Conservation (phyloP, 2,888 invertebrate species). For the Sialis lutaria region DNA sequence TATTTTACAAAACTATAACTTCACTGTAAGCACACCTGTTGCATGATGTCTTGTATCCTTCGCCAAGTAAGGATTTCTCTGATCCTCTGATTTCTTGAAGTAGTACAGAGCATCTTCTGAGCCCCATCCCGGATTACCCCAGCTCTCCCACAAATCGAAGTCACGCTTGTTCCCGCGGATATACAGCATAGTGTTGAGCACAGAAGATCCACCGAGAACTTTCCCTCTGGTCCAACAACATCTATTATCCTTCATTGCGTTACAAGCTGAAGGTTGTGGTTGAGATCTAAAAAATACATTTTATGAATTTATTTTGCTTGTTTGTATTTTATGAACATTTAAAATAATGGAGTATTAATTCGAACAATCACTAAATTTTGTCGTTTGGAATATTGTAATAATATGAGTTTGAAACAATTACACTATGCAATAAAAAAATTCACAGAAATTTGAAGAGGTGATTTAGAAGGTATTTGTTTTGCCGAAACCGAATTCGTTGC, state of each 20-base stretch:
- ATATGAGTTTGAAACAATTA: too few relatives aligned
- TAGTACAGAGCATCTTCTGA: constrained; percentile 66
- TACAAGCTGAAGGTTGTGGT: constrained; percentile 66
- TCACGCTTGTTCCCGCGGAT: constrained; percentile 74
- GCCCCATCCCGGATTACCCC: constrained; percentile 80
- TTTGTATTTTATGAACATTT: too few relatives aligned
- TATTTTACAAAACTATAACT: too few relatives aligned
- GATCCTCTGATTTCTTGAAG: constrained; percentile 76
- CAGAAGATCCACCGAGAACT: constrained; percentile 72
- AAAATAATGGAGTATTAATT: too few relatives aligned
- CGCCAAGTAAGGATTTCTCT: constrained; percentile 74
- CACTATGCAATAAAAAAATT: too few relatives aligned
- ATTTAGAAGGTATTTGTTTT: too few relatives aligned
- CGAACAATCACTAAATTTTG: too few relatives aligned
- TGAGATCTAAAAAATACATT: constrained; percentile 40
- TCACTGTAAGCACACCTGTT: constrained; percentile 32
- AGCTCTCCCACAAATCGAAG: constrained; percentile 71
- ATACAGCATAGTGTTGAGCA: constrained; percentile 82
- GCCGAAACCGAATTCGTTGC: too few relatives aligned
- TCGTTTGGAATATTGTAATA: too few relatives aligned
- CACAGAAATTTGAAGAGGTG: too few relatives aligned
- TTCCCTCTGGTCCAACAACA: constrained; percentile 86
- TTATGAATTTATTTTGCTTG: background rate
- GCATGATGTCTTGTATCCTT: constrained; percentile 50
- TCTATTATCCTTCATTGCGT: constrained; percentile 68